These are phyloP conservation scores for Chloroclystis v-ata DNA, from an alignment of 2,888 invertebrate species.

Conservation along the genomic window DNA sequence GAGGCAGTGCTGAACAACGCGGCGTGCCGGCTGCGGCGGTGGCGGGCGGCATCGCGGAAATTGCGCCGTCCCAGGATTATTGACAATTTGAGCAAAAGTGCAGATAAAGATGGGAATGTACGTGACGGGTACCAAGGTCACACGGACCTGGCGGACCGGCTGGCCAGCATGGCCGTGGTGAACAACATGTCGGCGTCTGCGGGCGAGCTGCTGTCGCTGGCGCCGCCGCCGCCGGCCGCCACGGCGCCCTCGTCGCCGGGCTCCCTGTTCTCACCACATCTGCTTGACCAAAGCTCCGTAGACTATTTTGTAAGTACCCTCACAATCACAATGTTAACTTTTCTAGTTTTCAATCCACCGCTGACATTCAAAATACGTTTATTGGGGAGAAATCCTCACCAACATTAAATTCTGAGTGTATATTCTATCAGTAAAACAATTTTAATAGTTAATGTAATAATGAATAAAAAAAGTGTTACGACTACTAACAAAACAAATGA, in stretches of 20 bases:
- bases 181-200: slow-evolving; percentile 69
- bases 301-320: slow-evolving; percentile 57
- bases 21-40: slow-evolving; percentile 68
- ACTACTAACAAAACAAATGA: too few species aligned
- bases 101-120: slow-evolving; percentile 45
- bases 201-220: slow-evolving; percentile 65
- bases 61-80: slow-evolving; percentile 69
- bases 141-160: slow-evolving; percentile 67
- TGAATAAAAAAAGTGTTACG: background rate
- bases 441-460: too few species aligned
- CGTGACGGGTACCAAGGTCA: slow-evolving; percentile 49
- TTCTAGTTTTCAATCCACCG: too few species aligned
- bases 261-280: slow-evolving; percentile 62
- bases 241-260: slow-evolving; percentile 72
- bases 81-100: slow-evolving; percentile 63
- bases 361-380: too few species aligned
- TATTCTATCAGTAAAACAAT: too few species aligned
- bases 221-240: slow-evolving; percentile 68
- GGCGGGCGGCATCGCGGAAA: slow-evolving; percentile 73
- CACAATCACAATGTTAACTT: background rate
- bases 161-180: slow-evolving; percentile 66
- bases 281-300: slow-evolving; percentile 65
- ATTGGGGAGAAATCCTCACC: too few species aligned
- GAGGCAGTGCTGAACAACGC: slow-evolving; percentile 66
- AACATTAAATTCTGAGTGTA: too few species aligned